Evolutionary conservation across 2,888 invertebrate species (phyloP), one percentile per base, ranked within the genome.

Genomic region (Ephialtes manifestator): DNA sequence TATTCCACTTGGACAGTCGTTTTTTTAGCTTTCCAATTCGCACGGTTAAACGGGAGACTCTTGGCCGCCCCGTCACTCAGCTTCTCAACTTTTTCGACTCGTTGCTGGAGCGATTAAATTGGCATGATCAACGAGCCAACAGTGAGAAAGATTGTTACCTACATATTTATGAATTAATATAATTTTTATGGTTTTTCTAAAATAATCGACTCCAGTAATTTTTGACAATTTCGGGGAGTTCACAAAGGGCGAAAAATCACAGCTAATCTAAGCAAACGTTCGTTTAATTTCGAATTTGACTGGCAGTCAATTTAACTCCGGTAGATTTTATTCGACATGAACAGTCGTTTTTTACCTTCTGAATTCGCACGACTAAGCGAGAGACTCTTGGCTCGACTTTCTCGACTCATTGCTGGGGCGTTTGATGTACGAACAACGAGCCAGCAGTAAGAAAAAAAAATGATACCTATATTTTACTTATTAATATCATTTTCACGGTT

Each of bases 81-180:
- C 24, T 7, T 28, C 46, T 65, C 67, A 71, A 80, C 74, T 83
- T 80, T 67, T 58, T 83, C 70, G 53, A 75, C 35, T 39, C 53
- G 60, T 72, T 39, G 68, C 5, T 39, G 18, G 63, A 53, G 31
- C 18, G 24, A n/a, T 11, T 67, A 65, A 43, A n/a, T n/a, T n/a
- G 65, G 63, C 48, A 24, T 63, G 78, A 74, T 68, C 78, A 75
- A 83, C 70, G 76, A 71, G 60, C 58, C 77, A 63, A 13, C 18
- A 55, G 63, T 24, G 72, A 72, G 79, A 65, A n/a, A n/a, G n/a
- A n/a, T n/a, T n/a, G 74, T 58, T 18, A 86, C 63, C 72, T 89
- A 87, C 89, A 91, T 92, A n/a, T n/a, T n/a, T n/a, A n/a, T n/a
- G n/a, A n/a, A n/a, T n/a, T n/a, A n/a, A n/a, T n/a, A n/a, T 24